phyloP scores from a whole-genome alignment of 2,113 vertebrate genomes.

The Salvelinus namaycush region DNA sequence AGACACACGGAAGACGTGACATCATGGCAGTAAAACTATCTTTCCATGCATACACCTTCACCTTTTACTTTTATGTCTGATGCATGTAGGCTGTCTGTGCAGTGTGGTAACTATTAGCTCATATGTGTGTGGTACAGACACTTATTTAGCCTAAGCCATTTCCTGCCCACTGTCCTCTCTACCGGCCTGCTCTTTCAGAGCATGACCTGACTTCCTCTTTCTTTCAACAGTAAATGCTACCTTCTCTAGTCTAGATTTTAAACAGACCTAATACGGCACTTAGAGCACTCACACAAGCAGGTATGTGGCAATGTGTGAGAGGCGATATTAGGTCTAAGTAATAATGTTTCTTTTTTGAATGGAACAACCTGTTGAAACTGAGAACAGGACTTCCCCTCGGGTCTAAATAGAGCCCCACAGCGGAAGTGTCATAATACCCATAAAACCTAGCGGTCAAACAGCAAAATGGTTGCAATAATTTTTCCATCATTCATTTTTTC shows the following conservation, averaged over 20 bases:
- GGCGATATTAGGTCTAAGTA: too few species aligned
- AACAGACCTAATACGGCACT: not conserved
- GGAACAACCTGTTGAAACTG: slow-evolving; percentile 9
- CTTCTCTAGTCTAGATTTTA: not conserved
- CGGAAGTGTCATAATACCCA: too few species aligned
- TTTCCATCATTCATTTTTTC: too few species aligned
- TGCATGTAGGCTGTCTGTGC: too few species aligned
- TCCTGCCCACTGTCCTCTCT: not conserved
- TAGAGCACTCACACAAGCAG: not conserved
- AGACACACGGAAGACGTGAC: too few species aligned
- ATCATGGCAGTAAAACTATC: too few species aligned
- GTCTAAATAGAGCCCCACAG: not conserved
- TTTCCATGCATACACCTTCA: too few species aligned
- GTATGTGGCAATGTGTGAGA: too few species aligned
- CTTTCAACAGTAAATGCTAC: not conserved
- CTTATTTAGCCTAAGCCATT: not conserved
- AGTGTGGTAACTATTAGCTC: not conserved
- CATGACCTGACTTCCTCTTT: slow-evolving; percentile 57
- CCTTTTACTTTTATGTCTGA: too few species aligned
- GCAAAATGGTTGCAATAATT: too few species aligned
- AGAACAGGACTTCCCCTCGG: slow-evolving; percentile 19
- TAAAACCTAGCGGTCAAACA: too few species aligned
- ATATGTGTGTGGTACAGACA: not conserved
- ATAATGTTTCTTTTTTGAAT: not conserved
- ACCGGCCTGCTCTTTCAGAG: not conserved